Evolutionary conservation across 2,888 invertebrate genomes (phyloP).

Genomic region (Seira musarum): DNA sequence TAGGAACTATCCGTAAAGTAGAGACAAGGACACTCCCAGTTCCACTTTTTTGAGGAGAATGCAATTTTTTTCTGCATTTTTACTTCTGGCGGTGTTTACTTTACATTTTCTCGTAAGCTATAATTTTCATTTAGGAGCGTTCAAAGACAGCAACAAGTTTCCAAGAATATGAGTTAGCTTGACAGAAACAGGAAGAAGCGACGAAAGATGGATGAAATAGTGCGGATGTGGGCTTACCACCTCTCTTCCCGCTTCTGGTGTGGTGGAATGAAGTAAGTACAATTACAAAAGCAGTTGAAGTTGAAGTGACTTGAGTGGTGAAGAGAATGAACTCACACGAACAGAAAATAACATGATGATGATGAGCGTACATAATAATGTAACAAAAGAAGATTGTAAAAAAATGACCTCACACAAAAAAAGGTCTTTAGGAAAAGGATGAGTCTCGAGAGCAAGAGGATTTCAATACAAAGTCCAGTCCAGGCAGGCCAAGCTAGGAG

Average conservation of each 20-base stretch:
- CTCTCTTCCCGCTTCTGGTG: not conserved
- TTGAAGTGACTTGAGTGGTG: too few species aligned
- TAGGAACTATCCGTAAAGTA: not conserved
- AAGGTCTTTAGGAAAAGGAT: not conserved
- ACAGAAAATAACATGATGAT: too few species aligned
- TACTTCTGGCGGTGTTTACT: too few species aligned
- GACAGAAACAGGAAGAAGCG: not conserved
- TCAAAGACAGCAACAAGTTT: not conserved
- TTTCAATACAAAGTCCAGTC: too few species aligned
- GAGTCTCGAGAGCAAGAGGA: not conserved
- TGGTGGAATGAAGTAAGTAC: not conserved
- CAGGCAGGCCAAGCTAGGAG: too few species aligned
- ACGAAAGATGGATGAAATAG: slow-evolving; percentile 2
- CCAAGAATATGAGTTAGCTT: not conserved
- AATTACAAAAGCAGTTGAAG: too few species aligned
- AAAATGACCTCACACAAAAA: not conserved
- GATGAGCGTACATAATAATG: not conserved
- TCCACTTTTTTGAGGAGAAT: too few species aligned
- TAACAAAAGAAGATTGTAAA: not conserved
- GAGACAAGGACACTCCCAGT: not conserved
- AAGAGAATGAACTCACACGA: too few species aligned
- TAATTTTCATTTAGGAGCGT: not conserved
- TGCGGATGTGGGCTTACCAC: slow-evolving; percentile 13
- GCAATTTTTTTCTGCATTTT: too few species aligned
- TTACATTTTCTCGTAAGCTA: not conserved